Evolutionary conservation across 2,797 vertebrate genomes (phyloP).

Genomic region (Nyctalus aviator): DNA sequence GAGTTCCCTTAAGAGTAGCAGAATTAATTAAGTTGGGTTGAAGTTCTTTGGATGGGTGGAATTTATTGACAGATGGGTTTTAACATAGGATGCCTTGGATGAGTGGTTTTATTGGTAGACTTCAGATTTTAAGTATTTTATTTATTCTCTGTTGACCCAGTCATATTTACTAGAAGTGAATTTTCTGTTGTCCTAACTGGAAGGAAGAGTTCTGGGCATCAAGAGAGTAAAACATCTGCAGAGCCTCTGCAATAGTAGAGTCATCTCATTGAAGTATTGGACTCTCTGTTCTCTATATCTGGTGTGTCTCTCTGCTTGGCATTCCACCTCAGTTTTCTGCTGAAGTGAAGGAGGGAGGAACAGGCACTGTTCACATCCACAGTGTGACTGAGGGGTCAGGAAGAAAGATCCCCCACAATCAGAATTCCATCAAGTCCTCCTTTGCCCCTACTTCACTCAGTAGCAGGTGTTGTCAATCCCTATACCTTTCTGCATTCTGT

Average conservation of each 20-base stretch:
- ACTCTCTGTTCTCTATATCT: background rate
- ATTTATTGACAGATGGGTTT: background rate
- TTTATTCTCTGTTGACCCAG: background rate
- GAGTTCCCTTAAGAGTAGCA: background rate
- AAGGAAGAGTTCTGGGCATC: background rate
- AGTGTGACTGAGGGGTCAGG: background rate
- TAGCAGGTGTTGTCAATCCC: background rate
- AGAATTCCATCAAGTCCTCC: background rate
- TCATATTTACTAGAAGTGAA: background rate
- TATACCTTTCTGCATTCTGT: background rate
- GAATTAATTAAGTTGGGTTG: background rate
- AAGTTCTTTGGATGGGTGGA: background rate
- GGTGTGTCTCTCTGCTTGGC: background rate
- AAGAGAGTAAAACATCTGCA: background rate
- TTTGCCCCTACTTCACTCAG: background rate
- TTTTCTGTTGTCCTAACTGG: background rate
- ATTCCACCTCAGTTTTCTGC: background rate
- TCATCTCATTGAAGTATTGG: background rate
- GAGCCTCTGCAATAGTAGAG: too few species aligned
- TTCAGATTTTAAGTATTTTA: background rate
- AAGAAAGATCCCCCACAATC: background rate
- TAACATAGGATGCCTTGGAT: accelerated
- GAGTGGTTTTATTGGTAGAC: background rate
- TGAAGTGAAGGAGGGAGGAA: background rate
- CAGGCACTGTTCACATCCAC: background rate